Base-by-base conservation (phyloP, 2,797 vertebrate genomes). In the Ceyx erithaca region DNA sequence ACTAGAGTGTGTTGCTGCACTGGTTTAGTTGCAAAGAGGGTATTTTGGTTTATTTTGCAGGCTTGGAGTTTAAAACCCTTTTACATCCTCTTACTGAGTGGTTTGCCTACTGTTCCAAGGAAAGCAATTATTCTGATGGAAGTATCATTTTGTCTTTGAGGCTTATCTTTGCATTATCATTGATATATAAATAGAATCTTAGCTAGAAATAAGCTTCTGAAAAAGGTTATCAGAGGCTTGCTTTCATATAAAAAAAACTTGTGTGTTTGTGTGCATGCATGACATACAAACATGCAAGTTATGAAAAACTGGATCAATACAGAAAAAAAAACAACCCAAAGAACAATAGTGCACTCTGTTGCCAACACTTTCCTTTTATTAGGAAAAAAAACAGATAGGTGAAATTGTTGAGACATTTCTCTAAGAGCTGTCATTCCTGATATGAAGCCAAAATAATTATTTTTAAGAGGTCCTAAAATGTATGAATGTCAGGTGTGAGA, bases 91-190 rank as follows among this genome's bases (percentile, higher is more conserved):
- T 55, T 89, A 59, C 45, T 86, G n/a, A 76, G 54, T 70, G 19
- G 45, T 68, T 86, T 80, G 37, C 79, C 35, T 85, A 28, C 70
- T 94, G 85, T 89, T 96, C 61, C 85, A 84, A 85, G 81, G 61
- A 91, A 93, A 67, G 26, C 62, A 46, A 69, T 96, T 94, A 78
- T 86, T 71, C 76, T 83, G 58, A 57, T 90, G 75, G 68, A 92
- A 96, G 85, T 75, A 59, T 88, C 61, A n/a, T 84, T 95, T 96
- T 90, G 59, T 83, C 83, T 91, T 93, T 80, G 71, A 92, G 59
- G 78, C 21, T 91, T 96, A 93, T 94, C 90, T 96, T 95, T 21
- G 41, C 67, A 52, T 62, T 94, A 57, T 80, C 81, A 57, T 86
- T 93, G 71, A 33, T 71, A 41, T 75, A 83, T 58, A 96, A 96